Percentiles rank a stretch among this genome's conserved stretches.
phyloP scores from a whole-genome alignment of 2,888 invertebrate species.

The Megamerina dolium region DNA sequence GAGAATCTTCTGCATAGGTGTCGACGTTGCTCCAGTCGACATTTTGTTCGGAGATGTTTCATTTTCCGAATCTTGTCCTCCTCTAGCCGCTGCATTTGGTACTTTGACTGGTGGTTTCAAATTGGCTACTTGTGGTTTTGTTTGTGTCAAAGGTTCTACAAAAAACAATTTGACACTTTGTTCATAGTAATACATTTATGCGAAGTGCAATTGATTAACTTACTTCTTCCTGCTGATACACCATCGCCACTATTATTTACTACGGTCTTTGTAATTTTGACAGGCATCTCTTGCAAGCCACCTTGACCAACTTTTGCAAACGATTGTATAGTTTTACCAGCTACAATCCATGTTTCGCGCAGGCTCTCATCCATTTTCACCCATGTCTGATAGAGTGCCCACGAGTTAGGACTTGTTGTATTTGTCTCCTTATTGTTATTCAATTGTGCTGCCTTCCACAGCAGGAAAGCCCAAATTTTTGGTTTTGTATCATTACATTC shows the following conservation, averaged over 20 bases:
- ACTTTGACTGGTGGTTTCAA: slow-evolving; percentile 28
- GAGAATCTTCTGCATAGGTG: slow-evolving; percentile 20
- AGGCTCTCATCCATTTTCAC: slow-evolving; percentile 69
- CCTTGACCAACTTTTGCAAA: slow-evolving; percentile 58
- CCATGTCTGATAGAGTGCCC: slow-evolving; percentile 80
- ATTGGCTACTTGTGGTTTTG: slow-evolving; percentile 27
- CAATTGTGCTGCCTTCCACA: slow-evolving; percentile 68
- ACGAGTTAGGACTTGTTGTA: slow-evolving; percentile 57
- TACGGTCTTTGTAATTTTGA: slow-evolving; percentile 49
- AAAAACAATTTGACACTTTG: slow-evolving; percentile 1
- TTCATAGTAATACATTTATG: neutral
- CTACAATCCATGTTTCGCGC: slow-evolving; percentile 72
- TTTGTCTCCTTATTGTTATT: slow-evolving; percentile 46
- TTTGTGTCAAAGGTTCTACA: slow-evolving; percentile 27
- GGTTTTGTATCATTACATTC: slow-evolving; percentile 70
- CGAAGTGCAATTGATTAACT: too few relatives aligned
- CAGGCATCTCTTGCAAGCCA: slow-evolving; percentile 49
- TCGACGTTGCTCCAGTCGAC: slow-evolving; percentile 8
- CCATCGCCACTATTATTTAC: slow-evolving; percentile 29
- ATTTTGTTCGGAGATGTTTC: slow-evolving; percentile 25
- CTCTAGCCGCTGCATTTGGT: slow-evolving; percentile 25
- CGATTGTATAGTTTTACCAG: slow-evolving; percentile 69
- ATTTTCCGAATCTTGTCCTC: slow-evolving; percentile 33
- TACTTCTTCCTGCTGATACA: slow-evolving; percentile 36
- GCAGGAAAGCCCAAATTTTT: slow-evolving; percentile 77